Base-by-base conservation (phyloP, 2,797 vertebrate species). In the Avahi laniger region DNA sequence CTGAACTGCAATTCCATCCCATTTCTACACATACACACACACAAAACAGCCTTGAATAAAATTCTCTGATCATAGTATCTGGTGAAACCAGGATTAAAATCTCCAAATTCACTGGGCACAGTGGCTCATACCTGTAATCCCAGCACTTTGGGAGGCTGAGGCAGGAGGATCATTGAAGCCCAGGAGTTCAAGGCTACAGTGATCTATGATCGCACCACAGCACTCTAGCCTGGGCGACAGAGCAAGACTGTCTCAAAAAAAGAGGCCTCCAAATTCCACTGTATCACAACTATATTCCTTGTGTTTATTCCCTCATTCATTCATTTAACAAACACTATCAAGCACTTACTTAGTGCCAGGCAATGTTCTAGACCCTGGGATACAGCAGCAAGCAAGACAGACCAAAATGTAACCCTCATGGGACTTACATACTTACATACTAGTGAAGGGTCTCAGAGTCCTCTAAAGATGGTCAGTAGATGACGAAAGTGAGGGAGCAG, bases 281-380 rank as follows among this genome's bases (percentile, higher is more conserved):
- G 83, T 30, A 63, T n/a, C 54, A 73, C 72, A 92, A 82, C 54
- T 67, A 41, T 7, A 85, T n/a, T 84, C 20, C 52, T 91, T 85
- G 48, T 28, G 85, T 88, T 76, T 72, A 59, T 92, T 91, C 38
- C 46, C 50, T 92, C 18, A 33, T 61, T 93, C 69, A 87, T 91
- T 95, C 70, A 88, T 33, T 90, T 52, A 93, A 61, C 73, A 85
- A 89, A 89, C 69, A 61, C 50, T 48, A 89, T 72, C 82, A 97
- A 93, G 46, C 54, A 91, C 28, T 85, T 89, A 91, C 48, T 43
- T n/a, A 50, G 15, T 78, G 18, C 61, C 61, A 63, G 69, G 38
- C 63, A 61, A 84, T 85, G 33, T 88, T 90, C 54, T 79, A 63
- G 89, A n/a, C 46, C 46, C 73, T 76, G 46, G 18, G 30, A 52